Percentiles rank a stretch among this genome's conserved stretches.
Evolutionary conservation across 1,140 invertebrate species (phyloP).

Genomic region (Drosophila bocki): DNA sequence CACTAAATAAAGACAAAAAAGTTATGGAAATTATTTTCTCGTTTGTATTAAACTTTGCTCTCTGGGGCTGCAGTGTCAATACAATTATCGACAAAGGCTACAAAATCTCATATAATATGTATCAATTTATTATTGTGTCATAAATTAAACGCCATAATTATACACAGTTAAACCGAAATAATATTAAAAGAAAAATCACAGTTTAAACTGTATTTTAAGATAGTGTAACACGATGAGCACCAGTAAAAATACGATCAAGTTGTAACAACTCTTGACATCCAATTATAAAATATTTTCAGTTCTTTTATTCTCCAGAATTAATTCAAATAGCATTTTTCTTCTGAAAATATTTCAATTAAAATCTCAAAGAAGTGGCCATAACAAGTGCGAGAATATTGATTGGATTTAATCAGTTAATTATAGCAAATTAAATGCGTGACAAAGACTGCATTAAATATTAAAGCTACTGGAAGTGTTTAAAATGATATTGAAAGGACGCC

Average conservation of each 20-base stretch:
- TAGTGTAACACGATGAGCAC: background rate
- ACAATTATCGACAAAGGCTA: background rate
- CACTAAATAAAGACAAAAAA: background rate
- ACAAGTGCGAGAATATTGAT: constrained; percentile 21
- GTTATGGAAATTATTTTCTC: background rate
- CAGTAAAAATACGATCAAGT: constrained; percentile 3
- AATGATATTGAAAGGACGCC: background rate
- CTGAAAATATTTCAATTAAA: constrained; percentile 16
- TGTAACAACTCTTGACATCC: background rate
- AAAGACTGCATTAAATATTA: constrained; percentile 17
- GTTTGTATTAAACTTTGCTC: background rate
- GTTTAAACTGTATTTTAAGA: background rate
- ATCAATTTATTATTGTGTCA: too few relatives aligned
- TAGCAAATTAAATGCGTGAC: constrained; percentile 5
- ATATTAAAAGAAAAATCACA: background rate
- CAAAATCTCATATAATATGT: background rate
- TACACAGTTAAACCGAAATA: background rate
- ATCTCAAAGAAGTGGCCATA: background rate
- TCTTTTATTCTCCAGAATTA: background rate
- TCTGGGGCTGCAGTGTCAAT: background rate
- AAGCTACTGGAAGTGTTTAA: background rate
- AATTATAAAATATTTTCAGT: constrained; percentile 3
- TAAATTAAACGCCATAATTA: too few relatives aligned
- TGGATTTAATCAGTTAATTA: constrained; percentile 41
- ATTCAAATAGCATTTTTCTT: background rate